These are phyloP conservation scores for Lethrus apterus DNA, from an alignment of 1,140 invertebrate genomes.

Conservation along the genomic window DNA sequence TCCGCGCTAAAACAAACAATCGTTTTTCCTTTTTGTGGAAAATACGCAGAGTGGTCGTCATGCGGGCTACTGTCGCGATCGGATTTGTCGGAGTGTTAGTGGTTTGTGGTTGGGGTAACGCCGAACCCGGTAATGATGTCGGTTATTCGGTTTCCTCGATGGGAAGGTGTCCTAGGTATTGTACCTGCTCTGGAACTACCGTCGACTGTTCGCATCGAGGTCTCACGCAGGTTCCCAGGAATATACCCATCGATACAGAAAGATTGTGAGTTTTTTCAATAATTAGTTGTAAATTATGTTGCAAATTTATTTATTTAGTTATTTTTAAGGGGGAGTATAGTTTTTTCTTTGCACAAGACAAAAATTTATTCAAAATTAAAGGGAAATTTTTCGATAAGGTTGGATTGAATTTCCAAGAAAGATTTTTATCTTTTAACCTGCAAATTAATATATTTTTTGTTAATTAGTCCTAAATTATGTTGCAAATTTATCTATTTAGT, in stretches of 20 bases:
- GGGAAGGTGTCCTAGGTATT: conserved; percentile 65
- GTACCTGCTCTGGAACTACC: conserved; percentile 65
- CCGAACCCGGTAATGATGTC: conserved; percentile 19
- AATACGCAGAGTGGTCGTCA: conserved; percentile 7
- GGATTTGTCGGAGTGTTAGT: conserved; percentile 17
- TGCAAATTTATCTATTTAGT: no score
- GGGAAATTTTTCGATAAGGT: no score
- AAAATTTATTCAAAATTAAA: no score
- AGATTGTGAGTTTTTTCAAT: conserved; percentile 66
- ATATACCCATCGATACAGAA: conserved; percentile 66
- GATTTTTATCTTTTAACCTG: no score
- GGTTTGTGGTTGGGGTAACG: conserved; percentile 12
- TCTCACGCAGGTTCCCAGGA: conserved; percentile 68
- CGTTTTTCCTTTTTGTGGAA: conserved; percentile 11
- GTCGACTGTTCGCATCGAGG: conserved; percentile 76
- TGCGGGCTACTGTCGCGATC: conserved; percentile 21
- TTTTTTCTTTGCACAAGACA: no score
- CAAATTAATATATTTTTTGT: not conserved
- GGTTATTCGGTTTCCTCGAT: conserved; percentile 10
- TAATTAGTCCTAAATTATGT: no score
- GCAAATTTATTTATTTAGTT: no score
- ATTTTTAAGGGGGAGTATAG: no score
- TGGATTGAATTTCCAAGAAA: no score
- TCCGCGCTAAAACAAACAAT: conserved; percentile 9
- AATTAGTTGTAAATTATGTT: no score